Conservation (phyloP, 2,797 vertebrate genomes). For the Phyllotis vaccarum region DNA sequence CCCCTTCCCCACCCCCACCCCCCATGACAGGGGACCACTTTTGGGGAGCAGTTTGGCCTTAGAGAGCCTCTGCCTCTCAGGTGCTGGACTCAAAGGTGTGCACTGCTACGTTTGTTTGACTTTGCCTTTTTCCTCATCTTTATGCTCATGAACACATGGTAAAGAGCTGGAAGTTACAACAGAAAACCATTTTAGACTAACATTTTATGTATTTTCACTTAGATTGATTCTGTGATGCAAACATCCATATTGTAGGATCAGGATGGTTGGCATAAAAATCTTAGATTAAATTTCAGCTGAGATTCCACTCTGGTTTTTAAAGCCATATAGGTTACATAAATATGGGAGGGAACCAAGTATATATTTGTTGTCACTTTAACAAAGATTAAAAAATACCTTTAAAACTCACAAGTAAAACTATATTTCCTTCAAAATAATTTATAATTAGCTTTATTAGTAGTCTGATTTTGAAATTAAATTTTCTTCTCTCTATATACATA, state of each 20-base stretch:
- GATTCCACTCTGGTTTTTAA: slow-evolving; percentile 50
- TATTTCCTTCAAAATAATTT: slow-evolving; percentile 51
- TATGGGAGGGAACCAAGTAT: slow-evolving; percentile 25
- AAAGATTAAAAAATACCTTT: slow-evolving; percentile 42
- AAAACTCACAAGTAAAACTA: slow-evolving; percentile 6
- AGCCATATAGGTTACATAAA: not conserved
- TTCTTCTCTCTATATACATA: not conserved
- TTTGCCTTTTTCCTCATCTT: slow-evolving; percentile 4
- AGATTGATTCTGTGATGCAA: slow-evolving; percentile 21
- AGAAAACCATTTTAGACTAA: slow-evolving; percentile 61
- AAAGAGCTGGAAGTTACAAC: slow-evolving; percentile 54
- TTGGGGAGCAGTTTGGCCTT: not conserved
- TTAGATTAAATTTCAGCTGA: slow-evolving; percentile 52
- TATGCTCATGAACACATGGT: slow-evolving; percentile 20
- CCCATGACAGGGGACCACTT: not conserved
- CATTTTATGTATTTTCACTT: slow-evolving; percentile 39
- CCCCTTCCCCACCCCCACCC: no score
- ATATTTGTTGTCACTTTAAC: not conserved
- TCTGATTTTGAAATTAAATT: slow-evolving; percentile 38
- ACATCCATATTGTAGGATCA: slow-evolving; percentile 13
- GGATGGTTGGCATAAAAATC: slow-evolving; percentile 22
- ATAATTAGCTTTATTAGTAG: slow-evolving; percentile 49
- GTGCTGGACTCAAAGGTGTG: not conserved
- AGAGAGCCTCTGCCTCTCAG: not conserved
- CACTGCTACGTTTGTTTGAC: not conserved